Evolutionary conservation across 2,113 vertebrate species (phyloP).

Genomic region (Corythornis madagascariensis): DNA sequence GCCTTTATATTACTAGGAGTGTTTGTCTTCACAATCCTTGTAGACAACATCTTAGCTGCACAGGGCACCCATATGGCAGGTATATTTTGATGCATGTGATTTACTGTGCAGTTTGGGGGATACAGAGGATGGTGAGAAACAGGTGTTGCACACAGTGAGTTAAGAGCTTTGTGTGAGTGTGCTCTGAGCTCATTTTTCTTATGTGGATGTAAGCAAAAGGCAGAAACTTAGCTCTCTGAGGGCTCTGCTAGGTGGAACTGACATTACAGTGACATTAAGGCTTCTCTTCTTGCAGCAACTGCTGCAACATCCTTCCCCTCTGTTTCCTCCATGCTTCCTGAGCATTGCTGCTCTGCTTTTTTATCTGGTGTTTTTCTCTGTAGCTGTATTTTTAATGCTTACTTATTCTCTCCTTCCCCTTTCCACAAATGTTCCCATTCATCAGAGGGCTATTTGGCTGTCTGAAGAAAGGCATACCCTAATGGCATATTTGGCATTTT

Average conservation of each 20-base stretch:
- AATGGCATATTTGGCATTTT: neutral
- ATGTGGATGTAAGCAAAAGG: neutral
- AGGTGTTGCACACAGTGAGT: fast-evolving
- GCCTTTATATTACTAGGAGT: neutral
- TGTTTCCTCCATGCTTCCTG: neutral
- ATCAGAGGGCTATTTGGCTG: neutral
- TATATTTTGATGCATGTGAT: neutral
- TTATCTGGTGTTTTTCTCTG: neutral
- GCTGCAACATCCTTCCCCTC: neutral
- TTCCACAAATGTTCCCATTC: neutral
- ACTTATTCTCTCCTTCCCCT: neutral
- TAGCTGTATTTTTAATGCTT: neutral
- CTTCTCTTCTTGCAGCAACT: neutral
- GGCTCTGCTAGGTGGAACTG: neutral
- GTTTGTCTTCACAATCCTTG: neutral
- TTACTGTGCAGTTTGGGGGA: neutral
- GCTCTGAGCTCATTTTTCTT: neutral
- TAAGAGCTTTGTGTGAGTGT: neutral
- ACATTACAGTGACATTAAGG: neutral
- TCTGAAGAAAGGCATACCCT: neutral
- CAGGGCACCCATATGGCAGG: neutral
- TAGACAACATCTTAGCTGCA: neutral
- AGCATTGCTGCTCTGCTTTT: neutral
- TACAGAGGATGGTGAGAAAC: neutral
- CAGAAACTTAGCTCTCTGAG: neutral